These are phyloP conservation scores for Aplidium turbinatum DNA, from an alignment of 23 tunicate species.

Conservation along the genomic window DNA sequence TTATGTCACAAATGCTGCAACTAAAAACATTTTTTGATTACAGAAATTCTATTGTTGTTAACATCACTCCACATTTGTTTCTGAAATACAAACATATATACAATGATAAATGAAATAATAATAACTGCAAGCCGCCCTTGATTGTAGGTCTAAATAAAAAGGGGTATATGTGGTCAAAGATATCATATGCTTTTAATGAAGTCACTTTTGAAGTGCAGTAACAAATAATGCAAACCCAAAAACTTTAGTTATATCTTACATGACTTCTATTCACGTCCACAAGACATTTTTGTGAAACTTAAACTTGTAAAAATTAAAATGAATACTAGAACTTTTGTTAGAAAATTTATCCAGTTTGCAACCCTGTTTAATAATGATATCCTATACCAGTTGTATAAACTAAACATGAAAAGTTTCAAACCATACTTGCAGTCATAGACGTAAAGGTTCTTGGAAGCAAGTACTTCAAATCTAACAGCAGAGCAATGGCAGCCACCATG, in stretches of 20 bases:
- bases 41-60: no score
- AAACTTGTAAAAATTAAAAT: background rate
- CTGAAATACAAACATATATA: background rate
- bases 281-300: background rate
- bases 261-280: background rate
- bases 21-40: slow-evolving; percentile 37
- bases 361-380: no score
- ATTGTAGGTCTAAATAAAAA: no score
- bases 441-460: slow-evolving; percentile 39
- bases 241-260: no score
- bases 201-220: no score
- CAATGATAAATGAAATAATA: background rate
- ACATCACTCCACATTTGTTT: no score
- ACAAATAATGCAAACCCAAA: no score
- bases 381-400: background rate
- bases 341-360: no score
- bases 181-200: no score
- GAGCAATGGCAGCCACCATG: slow-evolving; percentile 89
- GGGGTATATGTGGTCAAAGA: no score
- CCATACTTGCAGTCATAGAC: slow-evolving; percentile 91
- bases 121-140: no score
- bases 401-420: background rate
- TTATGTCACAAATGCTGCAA: slow-evolving; percentile 84
- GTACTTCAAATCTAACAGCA: slow-evolving; percentile 75
- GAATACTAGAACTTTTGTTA: background rate